Evolutionary conservation across 2,888 invertebrate genomes (phyloP).

Genomic region (Hoplodrina ambigua): DNA sequence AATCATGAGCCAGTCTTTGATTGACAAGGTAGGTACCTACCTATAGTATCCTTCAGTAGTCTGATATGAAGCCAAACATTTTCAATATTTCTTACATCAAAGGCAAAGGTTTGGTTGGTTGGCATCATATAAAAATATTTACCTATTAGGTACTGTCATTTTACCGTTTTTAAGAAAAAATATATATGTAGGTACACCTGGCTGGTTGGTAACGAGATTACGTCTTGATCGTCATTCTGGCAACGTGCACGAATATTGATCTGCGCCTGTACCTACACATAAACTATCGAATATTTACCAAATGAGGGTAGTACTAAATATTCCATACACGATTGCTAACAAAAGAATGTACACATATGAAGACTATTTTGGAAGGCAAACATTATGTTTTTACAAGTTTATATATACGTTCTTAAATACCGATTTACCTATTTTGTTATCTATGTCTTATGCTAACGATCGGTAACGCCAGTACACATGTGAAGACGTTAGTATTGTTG

Average conservation of each 20-base stretch:
- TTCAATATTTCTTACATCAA: constrained; percentile 18
- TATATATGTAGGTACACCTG: constrained; percentile 10
- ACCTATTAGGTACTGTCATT: not conserved
- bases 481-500: too few relatives aligned
- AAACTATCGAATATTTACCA: constrained; percentile 63
- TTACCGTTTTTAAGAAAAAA: constrained; percentile 6
- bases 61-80: constrained; percentile 17
- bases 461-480: too few relatives aligned
- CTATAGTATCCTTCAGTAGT: not conserved
- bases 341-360: constrained; percentile 41
- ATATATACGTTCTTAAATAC: not conserved
- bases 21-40: not conserved
- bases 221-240: constrained; percentile 54
- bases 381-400: not conserved
- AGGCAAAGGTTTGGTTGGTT: not conserved
- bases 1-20: constrained; percentile 2
- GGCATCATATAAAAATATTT: constrained; percentile 13
- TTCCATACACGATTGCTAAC: constrained; percentile 57
- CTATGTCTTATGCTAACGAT: too few relatives aligned
- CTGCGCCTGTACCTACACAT: constrained; percentile 52
- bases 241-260: constrained; percentile 63
- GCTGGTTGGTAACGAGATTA: constrained; percentile 49
- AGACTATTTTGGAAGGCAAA: constrained; percentile 15
- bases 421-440: too few relatives aligned
- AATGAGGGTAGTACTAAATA: constrained; percentile 59